Conservation (phyloP, 1,140 invertebrate genomes). For the Prorops nasuta region DNA sequence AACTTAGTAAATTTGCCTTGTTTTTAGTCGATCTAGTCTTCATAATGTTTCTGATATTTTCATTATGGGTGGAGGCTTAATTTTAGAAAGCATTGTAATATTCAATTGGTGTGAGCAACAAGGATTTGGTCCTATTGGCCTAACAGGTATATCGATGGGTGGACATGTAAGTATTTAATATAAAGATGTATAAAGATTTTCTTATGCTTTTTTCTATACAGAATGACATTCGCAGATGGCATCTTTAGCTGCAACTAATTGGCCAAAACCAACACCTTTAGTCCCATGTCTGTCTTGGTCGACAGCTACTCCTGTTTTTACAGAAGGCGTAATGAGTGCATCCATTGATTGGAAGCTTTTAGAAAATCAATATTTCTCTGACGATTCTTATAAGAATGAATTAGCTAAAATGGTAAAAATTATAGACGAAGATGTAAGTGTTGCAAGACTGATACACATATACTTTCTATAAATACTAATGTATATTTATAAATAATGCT, state of each 20-base stretch:
- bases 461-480: slow-evolving; percentile 3
- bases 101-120: slow-evolving; percentile 90
- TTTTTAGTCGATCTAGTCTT: slow-evolving; percentile 81
- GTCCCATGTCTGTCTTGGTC: slow-evolving; percentile 97
- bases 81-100: slow-evolving; percentile 89
- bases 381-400: slow-evolving; percentile 78
- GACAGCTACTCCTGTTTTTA: slow-evolving; percentile 93
- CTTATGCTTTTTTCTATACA: too few species aligned
- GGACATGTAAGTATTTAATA: slow-evolving; percentile 86
- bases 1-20: neutral
- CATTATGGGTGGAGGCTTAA: slow-evolving; percentile 97
- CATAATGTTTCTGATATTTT: slow-evolving; percentile 97
- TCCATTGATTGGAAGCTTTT: slow-evolving; percentile 93
- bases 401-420: slow-evolving; percentile 78
- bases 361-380: slow-evolving; percentile 85
- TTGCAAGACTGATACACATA: neutral
- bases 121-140: slow-evolving; percentile 84
- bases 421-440: slow-evolving; percentile 58
- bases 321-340: slow-evolving; percentile 91
- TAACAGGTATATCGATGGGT: slow-evolving; percentile 99
- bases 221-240: slow-evolving; percentile 86
- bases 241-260: slow-evolving; percentile 90
- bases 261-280: slow-evolving; percentile 88
- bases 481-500: slow-evolving; percentile 5
- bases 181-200: too few species aligned